Percentiles rank a stretch among this genome's conserved stretches.
phyloP scores from a whole-genome alignment of 2,888 invertebrate species.

The Saturnia japonica region DNA sequence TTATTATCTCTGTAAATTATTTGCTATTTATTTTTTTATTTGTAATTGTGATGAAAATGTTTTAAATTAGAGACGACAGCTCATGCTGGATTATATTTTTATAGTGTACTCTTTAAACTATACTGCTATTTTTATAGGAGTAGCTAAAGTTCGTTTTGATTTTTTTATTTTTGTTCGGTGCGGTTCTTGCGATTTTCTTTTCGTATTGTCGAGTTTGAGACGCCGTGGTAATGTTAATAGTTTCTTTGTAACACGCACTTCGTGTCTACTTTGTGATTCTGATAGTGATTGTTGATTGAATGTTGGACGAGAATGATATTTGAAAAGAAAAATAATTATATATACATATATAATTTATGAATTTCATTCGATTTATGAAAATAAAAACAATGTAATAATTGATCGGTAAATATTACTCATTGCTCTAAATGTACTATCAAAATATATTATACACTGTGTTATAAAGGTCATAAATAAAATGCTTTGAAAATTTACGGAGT shows the following conservation, averaged over 20 bases:
- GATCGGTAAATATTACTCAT: constrained; percentile 82
- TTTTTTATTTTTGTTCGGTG: constrained; percentile 53
- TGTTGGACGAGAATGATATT: constrained; percentile 78
- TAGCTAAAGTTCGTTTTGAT: constrained; percentile 62
- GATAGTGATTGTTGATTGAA: constrained; percentile 79
- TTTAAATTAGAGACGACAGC: constrained; percentile 76
- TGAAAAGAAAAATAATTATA: constrained; percentile 62
- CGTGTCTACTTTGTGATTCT: constrained; percentile 57
- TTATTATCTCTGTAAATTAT: constrained; percentile 46
- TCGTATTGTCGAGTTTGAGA: constrained; percentile 21
- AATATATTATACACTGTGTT: constrained; percentile 83
- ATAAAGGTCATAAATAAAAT: constrained; percentile 83
- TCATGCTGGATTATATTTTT: constrained; percentile 77
- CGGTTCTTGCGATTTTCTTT: constrained; percentile 21
- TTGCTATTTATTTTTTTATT: constrained; percentile 53
- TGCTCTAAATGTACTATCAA: constrained; percentile 83
- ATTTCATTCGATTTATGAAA: constrained; percentile 79
- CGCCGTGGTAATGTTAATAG: constrained; percentile 7
- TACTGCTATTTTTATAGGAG: constrained; percentile 79
- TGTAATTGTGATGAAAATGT: constrained; percentile 66
- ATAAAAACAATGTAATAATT: constrained; percentile 78
- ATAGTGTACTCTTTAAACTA: constrained; percentile 77
- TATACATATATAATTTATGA: constrained; percentile 80
- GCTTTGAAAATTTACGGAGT: constrained; percentile 80
- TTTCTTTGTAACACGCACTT: constrained; percentile 26